Evolutionary conservation across 2,888 invertebrate genomes (phyloP).

Genomic region (Camponotus fellah): DNA sequence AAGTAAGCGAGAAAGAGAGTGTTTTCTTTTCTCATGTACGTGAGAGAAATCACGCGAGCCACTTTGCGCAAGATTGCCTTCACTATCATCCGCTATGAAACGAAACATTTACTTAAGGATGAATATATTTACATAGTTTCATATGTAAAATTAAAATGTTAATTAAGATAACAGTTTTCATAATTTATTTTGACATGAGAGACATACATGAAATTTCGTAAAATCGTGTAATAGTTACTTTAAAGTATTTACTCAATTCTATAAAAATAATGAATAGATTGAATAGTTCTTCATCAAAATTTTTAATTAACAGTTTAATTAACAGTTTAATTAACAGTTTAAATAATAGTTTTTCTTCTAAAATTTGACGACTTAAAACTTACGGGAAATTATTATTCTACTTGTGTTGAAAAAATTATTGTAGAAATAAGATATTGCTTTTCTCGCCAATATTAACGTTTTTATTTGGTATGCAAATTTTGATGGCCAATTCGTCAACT

Average conservation of each 20-base stretch:
- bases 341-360: too few species aligned
- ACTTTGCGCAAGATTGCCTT: background rate
- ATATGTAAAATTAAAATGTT: background rate
- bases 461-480: background rate
- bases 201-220: background rate
- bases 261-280: background rate
- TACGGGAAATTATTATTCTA: background rate
- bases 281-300: background rate
- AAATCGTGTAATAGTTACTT: background rate
- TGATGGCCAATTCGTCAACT: background rate
- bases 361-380: too few species aligned
- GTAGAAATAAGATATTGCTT: background rate
- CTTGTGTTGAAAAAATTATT: background rate
- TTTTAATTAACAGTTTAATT: background rate
- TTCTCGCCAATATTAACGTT: background rate
- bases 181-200: too few species aligned
- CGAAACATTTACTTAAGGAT: background rate
- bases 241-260: background rate
- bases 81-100: background rate
- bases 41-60: slow-evolving; percentile 4
- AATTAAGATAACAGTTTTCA: too few species aligned
- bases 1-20: slow-evolving; percentile 64
- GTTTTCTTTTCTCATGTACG: slow-evolving; percentile 14
- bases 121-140: background rate
- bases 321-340: background rate